Evolutionary conservation across 2,888 invertebrate genomes (phyloP).

Genomic region (Polydrusus cervinus): DNA sequence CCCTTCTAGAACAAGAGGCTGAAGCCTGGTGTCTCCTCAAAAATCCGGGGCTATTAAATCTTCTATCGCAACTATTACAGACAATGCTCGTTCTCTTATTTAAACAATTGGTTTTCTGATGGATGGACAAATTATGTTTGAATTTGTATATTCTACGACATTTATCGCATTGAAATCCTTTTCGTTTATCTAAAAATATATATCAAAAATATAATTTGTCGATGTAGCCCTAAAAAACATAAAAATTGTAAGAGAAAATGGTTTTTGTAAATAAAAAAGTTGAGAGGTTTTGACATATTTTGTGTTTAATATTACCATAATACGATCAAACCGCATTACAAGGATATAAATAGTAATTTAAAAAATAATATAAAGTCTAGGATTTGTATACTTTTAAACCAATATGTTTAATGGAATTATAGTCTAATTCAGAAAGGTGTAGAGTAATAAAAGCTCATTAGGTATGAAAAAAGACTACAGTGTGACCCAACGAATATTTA

Average conservation of each 20-base stretch:
- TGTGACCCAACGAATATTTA: no score
- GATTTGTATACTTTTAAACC: no score
- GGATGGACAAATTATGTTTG: slow-evolving; percentile 35
- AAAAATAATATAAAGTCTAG: no score
- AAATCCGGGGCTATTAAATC: slow-evolving; percentile 43
- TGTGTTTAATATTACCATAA: no score
- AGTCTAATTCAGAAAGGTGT: no score
- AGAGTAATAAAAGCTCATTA: no score
- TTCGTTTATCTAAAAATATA: background rate
- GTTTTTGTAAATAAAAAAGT: no score
- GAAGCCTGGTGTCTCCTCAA: slow-evolving; percentile 44
- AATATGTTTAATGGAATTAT: no score
- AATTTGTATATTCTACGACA: slow-evolving; percentile 43
- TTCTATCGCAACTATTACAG: slow-evolving; percentile 43
- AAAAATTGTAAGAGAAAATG: background rate
- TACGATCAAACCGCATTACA: no score
- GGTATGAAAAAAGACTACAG: no score
- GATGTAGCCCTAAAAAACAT: background rate
- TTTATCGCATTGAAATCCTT: slow-evolving; percentile 34
- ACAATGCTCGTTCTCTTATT: slow-evolving; percentile 16
- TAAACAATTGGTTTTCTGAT: slow-evolving; percentile 40
- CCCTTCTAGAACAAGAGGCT: slow-evolving; percentile 16
- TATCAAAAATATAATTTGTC: background rate
- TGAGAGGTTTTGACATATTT: no score
- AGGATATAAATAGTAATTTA: no score